These are phyloP conservation scores for Trichogramma evanescens DNA, from an alignment of 2,888 invertebrate species.

Conservation along the genomic window DNA sequence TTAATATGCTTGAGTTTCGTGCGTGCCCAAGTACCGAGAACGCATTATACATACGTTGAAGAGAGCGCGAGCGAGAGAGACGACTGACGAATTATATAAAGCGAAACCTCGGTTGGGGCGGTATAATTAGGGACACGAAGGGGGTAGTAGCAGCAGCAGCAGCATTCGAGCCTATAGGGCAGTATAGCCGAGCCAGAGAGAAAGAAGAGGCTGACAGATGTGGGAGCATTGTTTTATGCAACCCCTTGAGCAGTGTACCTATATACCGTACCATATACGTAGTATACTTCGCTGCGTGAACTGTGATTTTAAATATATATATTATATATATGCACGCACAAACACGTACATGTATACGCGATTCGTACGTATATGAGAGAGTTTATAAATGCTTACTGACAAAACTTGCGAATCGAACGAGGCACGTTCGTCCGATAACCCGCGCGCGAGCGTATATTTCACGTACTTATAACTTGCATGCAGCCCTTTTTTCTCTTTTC, in stretches of 20 bases:
- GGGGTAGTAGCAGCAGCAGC: constrained; percentile 10
- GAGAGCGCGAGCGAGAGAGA: background rate
- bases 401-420: constrained; percentile 11
- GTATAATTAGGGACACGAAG: constrained; percentile 47
- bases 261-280: no score
- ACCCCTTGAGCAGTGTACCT: constrained; percentile 23
- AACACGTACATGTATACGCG: no score
- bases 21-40: constrained; percentile 47
- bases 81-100: constrained; percentile 18
- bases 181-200: constrained; percentile 22
- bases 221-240: constrained; percentile 49
- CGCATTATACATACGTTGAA: constrained; percentile 42
- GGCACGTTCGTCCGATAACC: constrained; percentile 23
- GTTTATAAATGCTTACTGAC: no score
- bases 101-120: constrained; percentile 35
- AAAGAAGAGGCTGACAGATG: constrained; percentile 48
- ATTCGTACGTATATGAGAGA: no score
- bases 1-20: constrained; percentile 32
- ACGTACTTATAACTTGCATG: background rate
- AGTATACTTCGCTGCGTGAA: no score
- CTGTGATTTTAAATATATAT: no score
- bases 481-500: constrained; percentile 3
- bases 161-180: background rate
- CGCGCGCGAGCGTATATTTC: constrained; percentile 10
- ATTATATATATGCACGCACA: no score